Conservation (phyloP, 1,140 invertebrate species). For the Temnothorax nylanderi region DNA sequence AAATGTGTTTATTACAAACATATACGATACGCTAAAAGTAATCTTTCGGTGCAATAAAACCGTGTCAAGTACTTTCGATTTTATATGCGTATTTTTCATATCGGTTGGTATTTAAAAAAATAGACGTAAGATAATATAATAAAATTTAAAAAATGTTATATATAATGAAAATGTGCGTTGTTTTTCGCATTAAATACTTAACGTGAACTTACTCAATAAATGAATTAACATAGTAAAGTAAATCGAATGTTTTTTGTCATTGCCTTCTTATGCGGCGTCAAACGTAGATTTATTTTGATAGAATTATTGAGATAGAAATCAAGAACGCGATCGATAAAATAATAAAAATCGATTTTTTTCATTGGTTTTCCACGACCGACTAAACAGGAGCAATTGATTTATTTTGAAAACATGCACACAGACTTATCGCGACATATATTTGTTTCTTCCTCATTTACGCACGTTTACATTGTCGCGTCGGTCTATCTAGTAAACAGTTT, state of each 20-base stretch:
- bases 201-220: background rate
- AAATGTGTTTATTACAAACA: background rate
- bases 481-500: slow-evolving; percentile 36
- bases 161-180: background rate
- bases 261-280: background rate
- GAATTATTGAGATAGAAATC: background rate
- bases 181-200: background rate
- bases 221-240: background rate
- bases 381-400: background rate
- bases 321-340: background rate
- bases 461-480: slow-evolving; percentile 26
- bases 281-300: background rate
- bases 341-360: background rate
- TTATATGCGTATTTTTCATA: background rate
- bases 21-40: background rate
- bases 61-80: background rate
- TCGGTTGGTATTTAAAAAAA: background rate
- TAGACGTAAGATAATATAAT: background rate
- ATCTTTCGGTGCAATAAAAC: background rate
- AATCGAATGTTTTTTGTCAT: background rate
- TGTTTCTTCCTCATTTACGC: background rate
- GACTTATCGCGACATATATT: background rate
- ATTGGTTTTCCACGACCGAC: background rate
- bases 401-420: slow-evolving; percentile 1
- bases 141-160: background rate